These are phyloP conservation scores for Macrotis lagotis DNA, from an alignment of 2,113 vertebrate species.

Conservation along the genomic window DNA sequence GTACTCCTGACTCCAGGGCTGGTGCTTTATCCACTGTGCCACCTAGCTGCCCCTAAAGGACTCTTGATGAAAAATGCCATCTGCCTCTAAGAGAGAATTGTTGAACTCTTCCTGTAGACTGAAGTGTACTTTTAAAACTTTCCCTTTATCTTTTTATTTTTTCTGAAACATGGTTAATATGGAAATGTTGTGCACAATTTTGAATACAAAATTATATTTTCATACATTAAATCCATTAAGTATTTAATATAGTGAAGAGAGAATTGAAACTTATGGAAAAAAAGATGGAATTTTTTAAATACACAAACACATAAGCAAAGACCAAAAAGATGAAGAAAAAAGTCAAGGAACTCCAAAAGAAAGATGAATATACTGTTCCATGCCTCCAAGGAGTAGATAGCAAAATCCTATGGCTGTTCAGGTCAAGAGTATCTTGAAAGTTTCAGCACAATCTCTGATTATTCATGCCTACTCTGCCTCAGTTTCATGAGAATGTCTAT, in stretches of 20 bases:
- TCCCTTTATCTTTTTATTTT: neutral
- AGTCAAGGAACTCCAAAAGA: neutral
- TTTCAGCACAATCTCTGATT: neutral
- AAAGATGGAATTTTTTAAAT: neutral
- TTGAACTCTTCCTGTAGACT: neutral
- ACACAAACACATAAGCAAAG: neutral
- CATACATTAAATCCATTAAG: neutral
- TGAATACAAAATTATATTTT: neutral
- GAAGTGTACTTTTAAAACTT: neutral
- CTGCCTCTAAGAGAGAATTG: too few species aligned
- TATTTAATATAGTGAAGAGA: neutral
- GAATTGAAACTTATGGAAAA: neutral
- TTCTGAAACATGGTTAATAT: neutral
- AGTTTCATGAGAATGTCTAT: neutral
- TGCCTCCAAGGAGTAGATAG: neutral
- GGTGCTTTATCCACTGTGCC: too few species aligned
- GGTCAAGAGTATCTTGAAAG: neutral
- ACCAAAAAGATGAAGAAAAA: neutral
- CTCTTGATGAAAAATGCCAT: too few species aligned
- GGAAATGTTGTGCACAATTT: neutral
- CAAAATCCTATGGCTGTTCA: neutral
- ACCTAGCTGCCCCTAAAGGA: too few species aligned
- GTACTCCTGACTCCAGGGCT: too few species aligned
- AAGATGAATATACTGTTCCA: neutral
- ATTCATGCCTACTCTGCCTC: neutral